These are phyloP conservation scores for Julus scandinavius DNA, from an alignment of 2,888 invertebrate genomes.

Conservation along the genomic window DNA sequence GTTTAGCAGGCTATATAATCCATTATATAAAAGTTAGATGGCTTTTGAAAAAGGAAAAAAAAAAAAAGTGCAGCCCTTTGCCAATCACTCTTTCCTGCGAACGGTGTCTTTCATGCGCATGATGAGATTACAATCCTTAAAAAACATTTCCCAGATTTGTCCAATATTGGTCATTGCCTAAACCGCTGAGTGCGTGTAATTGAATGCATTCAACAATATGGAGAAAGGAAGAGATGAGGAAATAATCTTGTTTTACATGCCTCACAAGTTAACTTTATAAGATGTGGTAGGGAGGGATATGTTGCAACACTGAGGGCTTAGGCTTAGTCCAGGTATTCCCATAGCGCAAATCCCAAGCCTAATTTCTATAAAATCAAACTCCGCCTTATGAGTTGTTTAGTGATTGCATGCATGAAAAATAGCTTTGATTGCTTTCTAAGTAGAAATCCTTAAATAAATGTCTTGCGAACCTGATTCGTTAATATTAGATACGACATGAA, in stretches of 20 bases:
- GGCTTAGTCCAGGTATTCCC: conserved; percentile 6
- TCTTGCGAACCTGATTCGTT: not conserved
- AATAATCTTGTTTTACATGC: conserved; percentile 53
- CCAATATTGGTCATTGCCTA: conserved; percentile 48
- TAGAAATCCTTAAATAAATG: conserved; percentile 22
- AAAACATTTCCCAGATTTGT: conserved; percentile 40
- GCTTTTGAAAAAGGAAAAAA: conserved; percentile 22
- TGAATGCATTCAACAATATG: conserved; percentile 42
- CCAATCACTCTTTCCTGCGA: not conserved
- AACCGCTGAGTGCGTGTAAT: conserved; percentile 28
- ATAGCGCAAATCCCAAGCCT: conserved; percentile 15
- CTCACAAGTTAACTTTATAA: conserved; percentile 48
- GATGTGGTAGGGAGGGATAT: not conserved
- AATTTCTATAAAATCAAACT: conserved; percentile 18
- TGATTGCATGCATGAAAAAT: conserved; percentile 33
- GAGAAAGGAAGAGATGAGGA: conserved; percentile 37
- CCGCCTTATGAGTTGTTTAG: conserved; percentile 12
- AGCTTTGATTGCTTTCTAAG: conserved; percentile 20
- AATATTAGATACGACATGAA: not conserved
- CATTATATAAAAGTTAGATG: conserved; percentile 37
- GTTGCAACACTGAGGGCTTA: conserved; percentile 11
- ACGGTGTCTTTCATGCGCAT: conserved; percentile 25
- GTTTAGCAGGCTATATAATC: conserved; percentile 40
- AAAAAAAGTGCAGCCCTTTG: not conserved
- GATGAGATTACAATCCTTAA: conserved; percentile 47